Conservation (phyloP, 1,140 invertebrate species). For the Cydia fagiglandana region DNA sequence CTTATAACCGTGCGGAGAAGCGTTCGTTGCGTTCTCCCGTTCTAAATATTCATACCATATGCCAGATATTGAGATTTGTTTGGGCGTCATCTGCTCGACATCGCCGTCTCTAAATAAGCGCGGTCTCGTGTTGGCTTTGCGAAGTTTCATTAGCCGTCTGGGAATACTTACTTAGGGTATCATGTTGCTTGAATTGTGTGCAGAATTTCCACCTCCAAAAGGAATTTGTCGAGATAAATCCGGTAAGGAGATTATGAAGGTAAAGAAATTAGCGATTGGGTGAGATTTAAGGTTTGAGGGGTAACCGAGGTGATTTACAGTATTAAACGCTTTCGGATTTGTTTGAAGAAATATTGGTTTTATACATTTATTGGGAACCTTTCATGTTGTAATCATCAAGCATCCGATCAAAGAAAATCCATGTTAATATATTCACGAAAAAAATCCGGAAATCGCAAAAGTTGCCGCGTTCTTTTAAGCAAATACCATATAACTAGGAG, state of each 20-base stretch:
- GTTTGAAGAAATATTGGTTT: slow-evolving; percentile 29
- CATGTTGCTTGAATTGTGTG: slow-evolving; percentile 64
- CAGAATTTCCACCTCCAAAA: slow-evolving; percentile 52
- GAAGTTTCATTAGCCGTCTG: slow-evolving; percentile 72
- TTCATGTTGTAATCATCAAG: slow-evolving; percentile 13
- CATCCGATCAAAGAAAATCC: neutral
- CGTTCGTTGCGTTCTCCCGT: slow-evolving; percentile 64
- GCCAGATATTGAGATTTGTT: slow-evolving; percentile 77
- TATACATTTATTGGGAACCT: slow-evolving; percentile 20
- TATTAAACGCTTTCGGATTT: slow-evolving; percentile 27
- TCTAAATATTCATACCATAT: slow-evolving; percentile 78
- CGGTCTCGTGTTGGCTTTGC: slow-evolving; percentile 67
- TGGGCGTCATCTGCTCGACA: slow-evolving; percentile 74
- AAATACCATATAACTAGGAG: slow-evolving; percentile 15
- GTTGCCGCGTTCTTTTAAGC: neutral
- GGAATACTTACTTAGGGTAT: slow-evolving; percentile 68
- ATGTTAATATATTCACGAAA: slow-evolving; percentile 26
- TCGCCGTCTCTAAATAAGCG: slow-evolving; percentile 69
- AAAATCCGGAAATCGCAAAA: slow-evolving; percentile 4
- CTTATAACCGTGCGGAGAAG: slow-evolving; percentile 71
- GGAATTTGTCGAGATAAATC: slow-evolving; percentile 43
- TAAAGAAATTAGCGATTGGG: slow-evolving; percentile 37
- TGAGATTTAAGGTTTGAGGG: slow-evolving; percentile 34
- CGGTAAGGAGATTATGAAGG: slow-evolving; percentile 40
- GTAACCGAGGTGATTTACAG: slow-evolving; percentile 27